phyloP scores from a whole-genome alignment of 2,113 vertebrate genomes.

The Scytalopus superciliaris region DNA sequence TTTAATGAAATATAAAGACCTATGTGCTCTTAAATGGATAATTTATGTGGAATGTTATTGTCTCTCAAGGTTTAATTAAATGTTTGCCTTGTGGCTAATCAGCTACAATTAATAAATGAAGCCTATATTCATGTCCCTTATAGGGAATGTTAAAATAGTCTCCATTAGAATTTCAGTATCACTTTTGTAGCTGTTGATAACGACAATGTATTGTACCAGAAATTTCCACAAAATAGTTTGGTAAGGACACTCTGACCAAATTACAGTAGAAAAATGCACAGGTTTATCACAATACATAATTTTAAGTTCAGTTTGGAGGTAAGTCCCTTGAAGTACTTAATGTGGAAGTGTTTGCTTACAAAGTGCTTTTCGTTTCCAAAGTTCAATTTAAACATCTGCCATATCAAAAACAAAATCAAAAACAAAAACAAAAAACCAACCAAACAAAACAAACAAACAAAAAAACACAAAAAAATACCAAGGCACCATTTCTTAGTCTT shows the following conservation, averaged over 20 bases:
- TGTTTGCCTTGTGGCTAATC: slow-evolving; percentile 81
- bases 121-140: slow-evolving; percentile 51
- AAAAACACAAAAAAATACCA: too few species aligned
- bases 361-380: neutral
- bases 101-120: slow-evolving; percentile 77
- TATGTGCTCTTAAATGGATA: slow-evolving; percentile 77
- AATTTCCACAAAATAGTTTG: neutral
- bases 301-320: neutral
- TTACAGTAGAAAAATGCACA: neutral
- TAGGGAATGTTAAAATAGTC: slow-evolving; percentile 46
- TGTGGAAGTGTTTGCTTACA: neutral
- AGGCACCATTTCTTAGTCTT: neutral
- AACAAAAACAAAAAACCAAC: neutral
- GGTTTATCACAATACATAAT: neutral
- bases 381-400: neutral
- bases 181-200: neutral
- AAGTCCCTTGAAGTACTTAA: neutral
- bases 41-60: slow-evolving; percentile 78
- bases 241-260: neutral
- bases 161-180: slow-evolving; percentile 25
- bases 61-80: slow-evolving; percentile 82
- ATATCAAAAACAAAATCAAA: neutral
- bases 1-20: slow-evolving; percentile 78
- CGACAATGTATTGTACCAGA: neutral
- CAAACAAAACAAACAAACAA: too few species aligned